Evolutionary conservation across 2,113 vertebrate genomes (phyloP).

Genomic region (Polyodon spathula): DNA sequence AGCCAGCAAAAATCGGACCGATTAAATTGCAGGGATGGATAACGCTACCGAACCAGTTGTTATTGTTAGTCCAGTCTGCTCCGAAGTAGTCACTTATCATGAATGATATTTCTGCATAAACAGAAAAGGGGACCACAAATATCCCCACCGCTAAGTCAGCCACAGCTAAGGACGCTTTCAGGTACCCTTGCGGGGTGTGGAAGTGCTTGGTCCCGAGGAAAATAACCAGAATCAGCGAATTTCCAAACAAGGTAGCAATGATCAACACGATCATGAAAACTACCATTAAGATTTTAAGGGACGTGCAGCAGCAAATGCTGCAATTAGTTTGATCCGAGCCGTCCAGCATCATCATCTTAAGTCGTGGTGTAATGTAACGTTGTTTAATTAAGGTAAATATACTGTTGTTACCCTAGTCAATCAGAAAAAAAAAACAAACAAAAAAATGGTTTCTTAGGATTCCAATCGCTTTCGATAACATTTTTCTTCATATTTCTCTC

Average conservation of each 20-base stretch:
- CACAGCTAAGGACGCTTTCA: constrained; percentile 61
- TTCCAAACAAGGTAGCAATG: constrained; percentile 35
- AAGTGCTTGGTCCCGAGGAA: constrained; percentile 53
- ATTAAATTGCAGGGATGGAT: constrained; percentile 58
- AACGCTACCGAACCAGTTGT: constrained; percentile 37
- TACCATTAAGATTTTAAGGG: no score
- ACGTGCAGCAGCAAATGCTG: no score
- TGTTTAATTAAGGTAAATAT: no score
- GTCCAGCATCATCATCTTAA: no score
- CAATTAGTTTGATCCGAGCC: no score
- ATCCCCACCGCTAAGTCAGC: constrained; percentile 59
- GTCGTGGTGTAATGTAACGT: no score
- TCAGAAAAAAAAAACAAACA: no score
- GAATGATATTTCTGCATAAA: constrained; percentile 55
- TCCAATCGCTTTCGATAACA: no score
- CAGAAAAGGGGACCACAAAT: constrained; percentile 58
- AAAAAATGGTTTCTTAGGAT: no score
- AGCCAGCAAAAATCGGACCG: constrained; percentile 60
- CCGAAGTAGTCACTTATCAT: constrained; percentile 26
- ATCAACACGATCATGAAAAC: no score
- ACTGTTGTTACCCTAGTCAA: no score
- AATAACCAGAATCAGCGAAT: constrained; percentile 56
- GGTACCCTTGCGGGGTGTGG: constrained; percentile 59
- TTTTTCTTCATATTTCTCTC: no score
- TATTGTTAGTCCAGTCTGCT: constrained; percentile 31